These are phyloP conservation scores for Andrena praecox DNA, from an alignment of 2,888 invertebrate genomes.

Conservation along the genomic window DNA sequence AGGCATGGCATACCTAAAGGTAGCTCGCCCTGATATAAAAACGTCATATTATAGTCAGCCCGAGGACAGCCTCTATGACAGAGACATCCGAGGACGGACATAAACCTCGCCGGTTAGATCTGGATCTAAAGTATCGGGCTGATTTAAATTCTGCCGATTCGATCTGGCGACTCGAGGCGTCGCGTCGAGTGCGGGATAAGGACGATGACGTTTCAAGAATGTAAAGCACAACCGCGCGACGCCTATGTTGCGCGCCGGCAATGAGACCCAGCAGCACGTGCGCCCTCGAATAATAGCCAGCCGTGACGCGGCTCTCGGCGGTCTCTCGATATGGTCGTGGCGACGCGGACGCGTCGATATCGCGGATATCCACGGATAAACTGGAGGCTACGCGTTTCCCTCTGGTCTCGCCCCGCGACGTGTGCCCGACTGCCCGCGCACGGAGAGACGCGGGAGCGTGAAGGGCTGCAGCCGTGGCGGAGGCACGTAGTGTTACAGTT, in stretches of 20 bases:
- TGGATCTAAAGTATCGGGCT: slow-evolving; percentile 26
- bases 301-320: background rate
- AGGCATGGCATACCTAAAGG: background rate
- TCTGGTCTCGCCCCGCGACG: background rate
- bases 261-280: slow-evolving; percentile 51
- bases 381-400: slow-evolving; percentile 3
- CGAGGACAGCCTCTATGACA: slow-evolving; percentile 7
- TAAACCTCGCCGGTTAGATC: slow-evolving; percentile 22
- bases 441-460: background rate
- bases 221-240: slow-evolving; percentile 68
- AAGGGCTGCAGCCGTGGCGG: slow-evolving; percentile 26
- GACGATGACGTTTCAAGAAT: slow-evolving; percentile 61
- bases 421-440: background rate
- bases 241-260: slow-evolving; percentile 41
- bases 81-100: slow-evolving; percentile 28
- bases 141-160: slow-evolving; percentile 40
- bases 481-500: slow-evolving; percentile 72
- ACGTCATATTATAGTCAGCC: background rate
- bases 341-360: slow-evolving; percentile 29
- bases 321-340: slow-evolving; percentile 39
- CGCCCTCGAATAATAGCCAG: slow-evolving; percentile 53
- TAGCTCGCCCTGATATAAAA: background rate
- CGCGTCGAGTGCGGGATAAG: slow-evolving; percentile 45
- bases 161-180: slow-evolving; percentile 32
- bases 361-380: slow-evolving; percentile 45